Conservation (phyloP, 2,888 invertebrate genomes). For the Melanostoma mellinum region DNA sequence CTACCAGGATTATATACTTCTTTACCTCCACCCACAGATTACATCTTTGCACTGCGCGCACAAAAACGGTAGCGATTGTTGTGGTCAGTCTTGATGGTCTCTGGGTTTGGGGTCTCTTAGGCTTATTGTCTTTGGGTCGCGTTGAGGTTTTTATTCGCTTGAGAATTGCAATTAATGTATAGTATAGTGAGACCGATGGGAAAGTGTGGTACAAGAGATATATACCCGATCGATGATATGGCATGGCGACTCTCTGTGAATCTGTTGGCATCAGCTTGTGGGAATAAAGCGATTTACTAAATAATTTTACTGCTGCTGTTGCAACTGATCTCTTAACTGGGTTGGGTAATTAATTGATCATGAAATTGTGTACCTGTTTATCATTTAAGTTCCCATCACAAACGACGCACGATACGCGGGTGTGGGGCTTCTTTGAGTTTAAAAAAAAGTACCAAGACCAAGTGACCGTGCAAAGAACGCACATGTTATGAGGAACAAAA, state of each 20-base stretch:
- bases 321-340: slow-evolving; percentile 62
- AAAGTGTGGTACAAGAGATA: slow-evolving; percentile 58
- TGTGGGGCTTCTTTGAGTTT: too few relatives aligned
- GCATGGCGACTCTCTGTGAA: slow-evolving; percentile 16
- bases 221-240: slow-evolving; percentile 19
- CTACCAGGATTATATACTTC: not conserved
- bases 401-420: too few relatives aligned
- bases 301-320: slow-evolving; percentile 71
- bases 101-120: slow-evolving; percentile 6
- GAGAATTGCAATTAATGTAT: slow-evolving; percentile 63
- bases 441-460: too few relatives aligned
- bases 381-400: too few relatives aligned
- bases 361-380: slow-evolving; percentile 46
- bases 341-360: slow-evolving; percentile 68
- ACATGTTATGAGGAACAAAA: too few relatives aligned
- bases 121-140: slow-evolving; percentile 61
- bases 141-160: slow-evolving; percentile 40
- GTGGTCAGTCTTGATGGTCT: slow-evolving; percentile 63
- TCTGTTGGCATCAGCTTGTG: slow-evolving; percentile 24
- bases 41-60: slow-evolving; percentile 45
- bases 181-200: slow-evolving; percentile 58
- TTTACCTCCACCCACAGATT: slow-evolving; percentile 50
- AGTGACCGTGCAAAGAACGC: too few relatives aligned
- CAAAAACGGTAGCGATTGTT: slow-evolving; percentile 69
- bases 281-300: slow-evolving; percentile 59